Base-by-base conservation (phyloP, 23 tunicate species). In the Halocynthia roretzi region DNA sequence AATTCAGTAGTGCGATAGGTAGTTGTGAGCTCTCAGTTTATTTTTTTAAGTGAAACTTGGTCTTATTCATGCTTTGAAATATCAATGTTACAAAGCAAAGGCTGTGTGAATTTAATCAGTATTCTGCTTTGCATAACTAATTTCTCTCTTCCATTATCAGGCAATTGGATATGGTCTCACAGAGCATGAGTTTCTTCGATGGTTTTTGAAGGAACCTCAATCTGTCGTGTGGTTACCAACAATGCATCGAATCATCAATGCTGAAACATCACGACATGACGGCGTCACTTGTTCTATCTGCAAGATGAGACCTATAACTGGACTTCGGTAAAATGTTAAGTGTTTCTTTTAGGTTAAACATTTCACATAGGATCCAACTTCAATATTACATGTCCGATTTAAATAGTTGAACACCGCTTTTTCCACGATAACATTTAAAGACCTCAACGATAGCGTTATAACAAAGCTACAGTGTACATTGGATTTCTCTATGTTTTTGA, bases 171-270 rank as follows among this genome's bases (percentile, higher is more conserved):
- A 71, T 31, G 71, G 75, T 61, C 69, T 90, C 21, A 78, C 97
- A 8, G 75, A 81, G 65, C 76, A 84, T 48, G 91, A 82, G 6
- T 86, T 86, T 68, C 12, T 92, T 10, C 83, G 75, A 7, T 86
- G 87, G 92, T 8, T 82, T 50, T 61, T 71, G 10, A 56, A 20
- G 40, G 98, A 86, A 70, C 88, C 91, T 44, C 98, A 86, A 5
- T 82, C 89, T 11, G 53, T 86, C 11, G 98, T 82, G 7, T 92
- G 91, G 91, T 23, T 92, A 23, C 92, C 92, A 61, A 86, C 93
- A 67, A 92, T 92, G 92, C 98, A 92, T 68, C 77, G 98, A 23
- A 58, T 92, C 61, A 86, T 69, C 51, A 11, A 68, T 11, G 71
- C 98, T 9, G 84, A 80, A 54, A 76, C 84, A 11, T 83, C 98